Evolutionary conservation across 2,113 vertebrate genomes (phyloP).

Genomic region (Malurus alboscapulatus): DNA sequence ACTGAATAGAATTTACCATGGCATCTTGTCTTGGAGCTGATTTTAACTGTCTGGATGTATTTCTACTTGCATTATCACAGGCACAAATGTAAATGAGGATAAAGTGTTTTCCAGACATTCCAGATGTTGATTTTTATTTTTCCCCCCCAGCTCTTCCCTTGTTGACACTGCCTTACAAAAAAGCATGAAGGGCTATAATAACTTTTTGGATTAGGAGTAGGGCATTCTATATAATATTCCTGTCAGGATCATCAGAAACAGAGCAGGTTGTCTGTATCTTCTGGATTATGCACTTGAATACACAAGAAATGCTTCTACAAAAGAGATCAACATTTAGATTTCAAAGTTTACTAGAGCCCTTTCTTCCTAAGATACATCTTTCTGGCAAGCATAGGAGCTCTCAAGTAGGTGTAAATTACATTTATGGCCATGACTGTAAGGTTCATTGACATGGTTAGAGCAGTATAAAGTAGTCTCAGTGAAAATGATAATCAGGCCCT

Average conservation of each 20-base stretch:
- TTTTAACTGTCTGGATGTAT: background rate
- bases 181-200: background rate
- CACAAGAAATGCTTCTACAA: background rate
- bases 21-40: background rate
- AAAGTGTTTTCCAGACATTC: background rate
- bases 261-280: background rate
- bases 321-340: slow-evolving; percentile 22
- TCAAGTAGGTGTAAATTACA: slow-evolving; percentile 56
- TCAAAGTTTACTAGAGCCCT: background rate
- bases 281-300: background rate
- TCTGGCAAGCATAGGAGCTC: slow-evolving; percentile 6
- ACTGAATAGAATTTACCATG: background rate
- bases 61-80: background rate
- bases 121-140: background rate
- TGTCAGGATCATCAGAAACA: background rate
- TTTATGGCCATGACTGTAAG: slow-evolving; percentile 49
- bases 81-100: fast-evolving
- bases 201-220: background rate
- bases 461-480: slow-evolving; percentile 42
- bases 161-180: background rate
- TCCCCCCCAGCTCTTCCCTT: background rate
- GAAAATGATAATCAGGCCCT: slow-evolving; percentile 61
- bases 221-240: background rate
- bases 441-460: slow-evolving; percentile 60
- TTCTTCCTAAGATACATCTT: slow-evolving; percentile 21